These are phyloP conservation scores for Anodontia alba DNA, from an alignment of 2,888 invertebrate species.

Conservation along the genomic window DNA sequence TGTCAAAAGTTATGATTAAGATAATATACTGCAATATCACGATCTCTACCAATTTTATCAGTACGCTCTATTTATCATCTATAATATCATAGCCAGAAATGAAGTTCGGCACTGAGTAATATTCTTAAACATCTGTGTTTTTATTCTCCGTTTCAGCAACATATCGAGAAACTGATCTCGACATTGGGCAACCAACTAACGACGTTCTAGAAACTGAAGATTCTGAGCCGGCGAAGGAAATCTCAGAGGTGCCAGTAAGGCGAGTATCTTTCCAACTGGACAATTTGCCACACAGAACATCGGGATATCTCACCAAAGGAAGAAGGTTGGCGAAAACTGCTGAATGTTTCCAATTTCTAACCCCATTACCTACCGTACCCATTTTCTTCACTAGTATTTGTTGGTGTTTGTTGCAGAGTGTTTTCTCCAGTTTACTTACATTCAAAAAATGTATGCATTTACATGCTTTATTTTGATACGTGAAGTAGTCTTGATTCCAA, in stretches of 20 bases:
- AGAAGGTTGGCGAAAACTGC: conserved; percentile 66
- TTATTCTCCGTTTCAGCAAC: no score
- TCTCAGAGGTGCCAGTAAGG: conserved; percentile 62
- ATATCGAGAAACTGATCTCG: conserved; percentile 37
- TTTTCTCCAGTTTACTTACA: background rate
- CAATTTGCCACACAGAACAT: conserved; percentile 55
- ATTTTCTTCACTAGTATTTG: background rate
- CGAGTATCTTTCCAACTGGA: conserved; percentile 81
- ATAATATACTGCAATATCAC: no score
- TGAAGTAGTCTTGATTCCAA: no score
- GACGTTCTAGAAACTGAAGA: background rate
- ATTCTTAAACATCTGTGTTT: no score
- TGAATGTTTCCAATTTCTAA: conserved; percentile 4
- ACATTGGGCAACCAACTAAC: conserved; percentile 19
- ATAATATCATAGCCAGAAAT: no score
- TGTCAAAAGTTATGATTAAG: no score
- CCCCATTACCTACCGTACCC: background rate
- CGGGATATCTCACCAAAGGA: conserved; percentile 68
- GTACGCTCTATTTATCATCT: no score
- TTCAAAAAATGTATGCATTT: no score
- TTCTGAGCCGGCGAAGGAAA: background rate
- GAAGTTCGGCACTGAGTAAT: no score
- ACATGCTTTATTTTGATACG: background rate
- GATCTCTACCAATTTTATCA: no score
- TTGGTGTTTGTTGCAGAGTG: background rate